phyloP scores from a whole-genome alignment of 2,888 invertebrate species.

The Eueremaeus valkanovi region DNA sequence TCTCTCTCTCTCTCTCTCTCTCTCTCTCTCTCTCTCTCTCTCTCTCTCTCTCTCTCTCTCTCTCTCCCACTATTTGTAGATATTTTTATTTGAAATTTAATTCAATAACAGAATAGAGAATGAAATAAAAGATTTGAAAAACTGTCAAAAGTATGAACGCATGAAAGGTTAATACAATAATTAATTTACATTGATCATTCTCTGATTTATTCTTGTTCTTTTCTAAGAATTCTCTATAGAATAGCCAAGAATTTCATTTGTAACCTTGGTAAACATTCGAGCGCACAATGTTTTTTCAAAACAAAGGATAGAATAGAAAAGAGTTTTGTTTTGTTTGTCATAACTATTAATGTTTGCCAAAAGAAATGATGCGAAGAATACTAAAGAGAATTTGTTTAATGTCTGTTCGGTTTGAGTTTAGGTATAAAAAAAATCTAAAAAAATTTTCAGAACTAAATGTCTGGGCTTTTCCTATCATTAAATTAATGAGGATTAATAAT shows the following conservation, averaged over 20 bases:
- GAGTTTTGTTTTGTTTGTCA: neutral
- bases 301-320: neutral
- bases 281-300: too few species aligned
- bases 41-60: neutral
- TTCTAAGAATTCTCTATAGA: too few species aligned
- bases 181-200: too few species aligned
- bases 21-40: neutral
- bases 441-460: neutral
- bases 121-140: neutral
- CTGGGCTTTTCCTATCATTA: conserved; percentile 20
- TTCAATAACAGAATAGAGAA: neutral
- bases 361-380: conserved; percentile 6
- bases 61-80: neutral
- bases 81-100: conserved; percentile 25
- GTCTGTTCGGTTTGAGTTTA: neutral
- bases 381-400: neutral
- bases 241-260: too few species aligned
- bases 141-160: conserved; percentile 5
- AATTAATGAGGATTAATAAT: neutral
- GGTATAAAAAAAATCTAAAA: neutral
- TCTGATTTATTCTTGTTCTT: too few species aligned
- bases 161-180: too few species aligned
- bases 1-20: neutral
- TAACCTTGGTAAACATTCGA: too few species aligned
- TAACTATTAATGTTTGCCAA: neutral